Percentiles rank a stretch among this genome's conserved stretches.
phyloP scores from a whole-genome alignment of 2,113 vertebrate genomes.

The Carassius gibelio region DNA sequence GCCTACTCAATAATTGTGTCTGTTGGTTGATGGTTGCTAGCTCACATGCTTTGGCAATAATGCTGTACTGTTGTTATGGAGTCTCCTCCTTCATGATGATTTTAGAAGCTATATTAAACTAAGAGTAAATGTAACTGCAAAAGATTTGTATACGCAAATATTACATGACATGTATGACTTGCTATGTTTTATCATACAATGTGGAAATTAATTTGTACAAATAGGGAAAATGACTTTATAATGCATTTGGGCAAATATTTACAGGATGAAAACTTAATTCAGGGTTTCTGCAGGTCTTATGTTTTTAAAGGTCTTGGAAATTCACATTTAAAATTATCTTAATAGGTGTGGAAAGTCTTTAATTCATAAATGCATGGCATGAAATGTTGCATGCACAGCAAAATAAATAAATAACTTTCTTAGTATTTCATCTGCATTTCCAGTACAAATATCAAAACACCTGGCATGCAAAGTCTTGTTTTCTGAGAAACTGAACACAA shows the following conservation, averaged over 20 bases:
- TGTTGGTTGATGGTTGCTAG: conserved; percentile 22
- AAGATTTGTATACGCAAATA: background rate
- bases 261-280: background rate
- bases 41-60: background rate
- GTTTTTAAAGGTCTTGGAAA: too few relatives aligned
- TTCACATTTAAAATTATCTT: too few relatives aligned
- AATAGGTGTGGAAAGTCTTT: too few relatives aligned
- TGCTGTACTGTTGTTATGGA: background rate
- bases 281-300: too few relatives aligned
- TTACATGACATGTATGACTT: background rate
- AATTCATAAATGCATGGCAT: too few relatives aligned
- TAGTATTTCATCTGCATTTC: too few relatives aligned
- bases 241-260: background rate
- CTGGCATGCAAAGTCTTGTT: too few relatives aligned
- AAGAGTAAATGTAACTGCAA: background rate
- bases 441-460: too few relatives aligned
- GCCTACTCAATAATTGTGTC: background rate
- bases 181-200: background rate
- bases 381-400: too few relatives aligned
- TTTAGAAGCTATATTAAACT: background rate
- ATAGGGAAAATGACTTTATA: background rate
- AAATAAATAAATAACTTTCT: too few relatives aligned
- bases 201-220: background rate
- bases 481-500: too few relatives aligned
- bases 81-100: background rate